Percentiles rank a stretch among this genome's conserved stretches.
Evolutionary conservation across 2,113 vertebrate species (phyloP).

Genomic region (Cardinalis cardinalis): DNA sequence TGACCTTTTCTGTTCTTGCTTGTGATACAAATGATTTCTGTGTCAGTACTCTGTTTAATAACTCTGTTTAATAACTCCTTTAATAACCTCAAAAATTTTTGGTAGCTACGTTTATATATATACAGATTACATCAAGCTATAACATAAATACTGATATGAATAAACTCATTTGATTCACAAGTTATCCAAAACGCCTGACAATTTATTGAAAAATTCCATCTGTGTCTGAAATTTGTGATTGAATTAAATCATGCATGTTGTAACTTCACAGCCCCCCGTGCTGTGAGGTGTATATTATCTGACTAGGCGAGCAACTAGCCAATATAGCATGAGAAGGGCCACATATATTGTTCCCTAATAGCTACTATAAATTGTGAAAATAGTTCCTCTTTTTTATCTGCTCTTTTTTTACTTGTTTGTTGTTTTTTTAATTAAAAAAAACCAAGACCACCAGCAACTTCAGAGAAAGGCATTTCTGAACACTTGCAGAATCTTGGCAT

Average conservation of each 20-base stretch:
- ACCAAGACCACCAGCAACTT: conserved; percentile 14
- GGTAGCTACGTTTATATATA: neutral
- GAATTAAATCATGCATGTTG: neutral
- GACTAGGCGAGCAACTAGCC: neutral
- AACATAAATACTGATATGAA: neutral
- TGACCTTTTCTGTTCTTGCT: neutral
- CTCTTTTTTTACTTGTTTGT: neutral
- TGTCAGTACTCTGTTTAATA: neutral
- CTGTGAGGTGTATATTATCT: neutral
- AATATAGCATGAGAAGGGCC: neutral
- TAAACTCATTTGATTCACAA: conserved; percentile 1
- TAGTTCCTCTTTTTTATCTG: neutral
- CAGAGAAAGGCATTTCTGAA: conserved; percentile 29
- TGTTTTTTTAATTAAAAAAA: neutral
- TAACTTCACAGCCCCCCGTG: neutral
- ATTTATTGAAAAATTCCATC: conserved; percentile 20
- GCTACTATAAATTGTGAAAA: neutral
- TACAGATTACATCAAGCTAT: neutral
- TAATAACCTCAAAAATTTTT: neutral
- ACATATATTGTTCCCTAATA: neutral
- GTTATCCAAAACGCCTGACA: neutral
- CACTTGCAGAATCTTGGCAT: conserved; percentile 62
- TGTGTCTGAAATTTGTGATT: neutral
- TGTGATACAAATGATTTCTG: neutral
- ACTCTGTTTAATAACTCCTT: neutral